Evolutionary conservation across 1,140 invertebrate genomes (phyloP).

Genomic region (Hyposmocoma kahamanoa): DNA sequence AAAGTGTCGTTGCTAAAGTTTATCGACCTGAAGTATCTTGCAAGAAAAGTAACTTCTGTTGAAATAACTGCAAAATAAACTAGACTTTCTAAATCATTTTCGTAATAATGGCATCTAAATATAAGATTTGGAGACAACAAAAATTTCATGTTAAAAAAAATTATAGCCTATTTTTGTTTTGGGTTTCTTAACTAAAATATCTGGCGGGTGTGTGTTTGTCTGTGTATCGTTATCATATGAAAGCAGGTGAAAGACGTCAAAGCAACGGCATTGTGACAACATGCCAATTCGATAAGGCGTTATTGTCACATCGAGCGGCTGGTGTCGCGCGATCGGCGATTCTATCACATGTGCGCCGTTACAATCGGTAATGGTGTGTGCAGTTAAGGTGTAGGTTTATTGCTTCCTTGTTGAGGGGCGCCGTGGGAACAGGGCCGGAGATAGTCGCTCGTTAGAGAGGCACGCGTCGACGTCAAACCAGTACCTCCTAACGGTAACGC

Average conservation of each 20-base stretch:
- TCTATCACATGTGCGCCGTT: slow-evolving; percentile 55
- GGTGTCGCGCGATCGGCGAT: slow-evolving; percentile 40
- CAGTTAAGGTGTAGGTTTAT: slow-evolving; percentile 70
- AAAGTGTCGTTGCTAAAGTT: slow-evolving; percentile 45
- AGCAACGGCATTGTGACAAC: slow-evolving; percentile 13
- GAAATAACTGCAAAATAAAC: too few species aligned
- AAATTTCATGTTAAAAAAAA: too few species aligned
- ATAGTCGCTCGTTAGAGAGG: slow-evolving; percentile 54
- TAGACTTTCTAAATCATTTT: too few species aligned
- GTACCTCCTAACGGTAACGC: slow-evolving; percentile 44
- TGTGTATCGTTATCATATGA: too few species aligned
- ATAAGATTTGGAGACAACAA: too few species aligned
- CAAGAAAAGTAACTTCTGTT: slow-evolving; percentile 1
- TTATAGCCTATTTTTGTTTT: too few species aligned
- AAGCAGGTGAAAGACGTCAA: slow-evolving; percentile 7
- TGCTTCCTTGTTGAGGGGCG: slow-evolving; percentile 56
- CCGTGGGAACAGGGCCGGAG: slow-evolving; percentile 60
- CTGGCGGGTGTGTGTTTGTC: slow-evolving; percentile 7
- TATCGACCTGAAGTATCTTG: slow-evolving; percentile 33
- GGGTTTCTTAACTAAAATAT: too few species aligned
- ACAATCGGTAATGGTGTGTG: slow-evolving; percentile 65
- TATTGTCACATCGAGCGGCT: slow-evolving; percentile 38
- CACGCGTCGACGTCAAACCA: too few species aligned
- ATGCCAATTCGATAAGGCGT: slow-evolving; percentile 53
- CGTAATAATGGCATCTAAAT: too few species aligned